Percentiles rank a stretch among this genome's conserved stretches.
Evolutionary conservation across 2,888 invertebrate genomes (phyloP).

Genomic region (Sympetrum striolatum): DNA sequence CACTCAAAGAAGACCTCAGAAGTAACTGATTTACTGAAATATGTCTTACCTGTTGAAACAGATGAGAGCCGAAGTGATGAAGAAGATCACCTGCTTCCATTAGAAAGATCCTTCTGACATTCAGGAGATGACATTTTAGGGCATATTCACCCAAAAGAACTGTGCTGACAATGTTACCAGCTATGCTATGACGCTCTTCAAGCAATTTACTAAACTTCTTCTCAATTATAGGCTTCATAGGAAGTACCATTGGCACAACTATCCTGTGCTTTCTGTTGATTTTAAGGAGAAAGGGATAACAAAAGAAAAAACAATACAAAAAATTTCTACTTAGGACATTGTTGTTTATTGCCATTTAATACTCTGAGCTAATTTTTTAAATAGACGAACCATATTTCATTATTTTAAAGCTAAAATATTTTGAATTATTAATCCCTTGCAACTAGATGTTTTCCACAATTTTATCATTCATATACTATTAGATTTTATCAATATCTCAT

Average conservation of each 20-base stretch:
- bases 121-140: constrained; percentile 59
- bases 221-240: constrained; percentile 59
- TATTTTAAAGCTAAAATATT: no score
- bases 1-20: no score
- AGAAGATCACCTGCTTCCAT: constrained; percentile 64
- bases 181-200: constrained; percentile 57
- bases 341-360: no score
- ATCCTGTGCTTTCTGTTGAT: neutral
- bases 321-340: no score
- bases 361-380: no score
- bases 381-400: no score
- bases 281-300: neutral
- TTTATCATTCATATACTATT: no score
- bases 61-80: constrained; percentile 61
- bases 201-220: constrained; percentile 59
- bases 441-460: no score
- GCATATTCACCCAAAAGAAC: constrained; percentile 61
- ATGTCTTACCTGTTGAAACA: constrained; percentile 60
- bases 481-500: no score
- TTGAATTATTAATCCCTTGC: no score
- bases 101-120: constrained; percentile 62
- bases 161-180: constrained; percentile 61
- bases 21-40: no score
- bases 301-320: neutral
- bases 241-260: constrained; percentile 56